Conservation (phyloP, 2,888 invertebrate genomes). For the Zhuqinia jingwanae region DNA sequence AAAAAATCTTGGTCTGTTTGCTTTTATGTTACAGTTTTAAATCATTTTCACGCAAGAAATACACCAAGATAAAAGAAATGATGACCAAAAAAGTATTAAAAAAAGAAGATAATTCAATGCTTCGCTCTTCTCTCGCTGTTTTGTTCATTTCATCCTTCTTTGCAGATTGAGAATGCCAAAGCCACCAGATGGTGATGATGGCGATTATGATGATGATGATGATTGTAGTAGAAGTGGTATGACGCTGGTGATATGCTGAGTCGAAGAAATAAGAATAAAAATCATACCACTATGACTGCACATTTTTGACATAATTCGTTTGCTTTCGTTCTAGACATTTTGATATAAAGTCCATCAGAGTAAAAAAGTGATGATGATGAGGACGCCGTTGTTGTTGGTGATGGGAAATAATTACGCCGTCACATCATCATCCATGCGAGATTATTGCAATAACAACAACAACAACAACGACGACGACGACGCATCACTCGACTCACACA, state of each 20-base stretch:
- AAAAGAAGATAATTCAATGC: conserved; percentile 52
- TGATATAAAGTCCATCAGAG: conserved; percentile 55
- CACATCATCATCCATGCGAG: conserved; percentile 31
- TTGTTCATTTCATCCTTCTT: neutral
- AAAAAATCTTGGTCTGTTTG: conserved; percentile 6
- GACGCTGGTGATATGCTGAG: neutral
- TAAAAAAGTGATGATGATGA: conserved; percentile 22
- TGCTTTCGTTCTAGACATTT: conserved; percentile 44
- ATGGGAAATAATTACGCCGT: conserved; percentile 57
- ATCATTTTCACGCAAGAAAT: conserved; percentile 62
- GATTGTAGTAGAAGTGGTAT: neutral
- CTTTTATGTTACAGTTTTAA: conserved; percentile 29
- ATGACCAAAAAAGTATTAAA: conserved; percentile 63
- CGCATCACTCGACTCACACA: conserved; percentile 37
- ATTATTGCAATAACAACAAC: conserved; percentile 29
- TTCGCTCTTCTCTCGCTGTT: no score
- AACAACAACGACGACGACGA: no score
- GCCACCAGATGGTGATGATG: neutral
- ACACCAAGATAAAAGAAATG: conserved; percentile 57
- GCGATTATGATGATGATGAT: conserved; percentile 34
- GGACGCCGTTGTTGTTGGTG: neutral
- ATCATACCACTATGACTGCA: neutral
- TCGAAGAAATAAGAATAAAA: neutral
- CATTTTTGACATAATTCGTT: neutral
- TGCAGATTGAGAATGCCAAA: conserved; percentile 1